These are phyloP conservation scores for Xenopus laevis DNA, from an alignment of 2,113 vertebrate species.

Conservation along the genomic window DNA sequence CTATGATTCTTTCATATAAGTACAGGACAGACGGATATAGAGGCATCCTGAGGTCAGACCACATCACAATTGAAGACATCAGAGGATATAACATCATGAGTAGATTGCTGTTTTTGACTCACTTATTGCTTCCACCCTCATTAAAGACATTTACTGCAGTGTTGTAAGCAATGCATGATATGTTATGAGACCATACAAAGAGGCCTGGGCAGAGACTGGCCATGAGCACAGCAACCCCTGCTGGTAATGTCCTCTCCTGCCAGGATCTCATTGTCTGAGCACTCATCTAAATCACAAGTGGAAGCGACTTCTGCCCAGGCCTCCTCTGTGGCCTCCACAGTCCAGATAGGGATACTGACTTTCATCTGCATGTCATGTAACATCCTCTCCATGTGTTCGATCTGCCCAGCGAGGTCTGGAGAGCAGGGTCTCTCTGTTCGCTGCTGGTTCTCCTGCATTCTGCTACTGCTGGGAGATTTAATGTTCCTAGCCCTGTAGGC, in stretches of 20 bases:
- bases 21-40: background rate
- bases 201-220: background rate
- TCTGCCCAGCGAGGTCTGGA: constrained; percentile 58
- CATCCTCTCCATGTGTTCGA: constrained; percentile 53
- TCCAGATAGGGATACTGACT: constrained; percentile 68
- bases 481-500: constrained; percentile 42
- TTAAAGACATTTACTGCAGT: background rate
- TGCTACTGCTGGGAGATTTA: constrained; percentile 32
- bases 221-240: constrained; percentile 17
- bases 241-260: constrained; percentile 30
- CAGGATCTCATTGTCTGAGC: constrained; percentile 21
- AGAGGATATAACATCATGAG: background rate
- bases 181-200: constrained; percentile 30
- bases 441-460: constrained; percentile 52
- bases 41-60: background rate
- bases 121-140: background rate
- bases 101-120: background rate
- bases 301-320: constrained; percentile 20
- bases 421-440: constrained; percentile 4
- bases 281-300: fast-evolving
- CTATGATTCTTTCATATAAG: background rate
- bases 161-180: background rate
- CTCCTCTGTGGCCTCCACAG: constrained; percentile 58
- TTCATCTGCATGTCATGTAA: constrained; percentile 68
- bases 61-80: background rate